Evolutionary conservation across 2,797 vertebrate genomes (phyloP), one percentile per base, ranked within the genome.

Genomic region (Alcedo atthis): DNA sequence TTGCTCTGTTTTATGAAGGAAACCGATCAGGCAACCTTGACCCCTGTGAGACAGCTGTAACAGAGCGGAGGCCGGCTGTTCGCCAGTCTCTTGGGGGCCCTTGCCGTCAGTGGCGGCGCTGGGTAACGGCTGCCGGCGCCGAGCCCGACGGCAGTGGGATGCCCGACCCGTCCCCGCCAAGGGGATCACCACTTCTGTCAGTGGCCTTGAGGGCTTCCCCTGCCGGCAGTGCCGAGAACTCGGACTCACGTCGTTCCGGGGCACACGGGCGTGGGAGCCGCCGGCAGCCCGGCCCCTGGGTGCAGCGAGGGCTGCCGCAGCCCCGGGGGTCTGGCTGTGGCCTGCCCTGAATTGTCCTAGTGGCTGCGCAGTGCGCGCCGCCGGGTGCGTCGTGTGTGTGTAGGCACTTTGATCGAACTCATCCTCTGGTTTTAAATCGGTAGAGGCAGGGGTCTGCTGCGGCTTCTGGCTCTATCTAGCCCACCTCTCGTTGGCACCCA

Each of bases 111-210:
- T 14, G 28, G 54, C 28, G 9, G 49, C 19, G 6, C 24, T 6
- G 35, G 9, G 5, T 8, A 10, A 30, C 5, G 59, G 61, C 14
- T n/a, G 12, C 6, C 1, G 4, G 30, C 19, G 18, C 58, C 7
- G 26, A 42, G 17, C 26, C 26, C 26, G 11, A 42, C 19, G 12
- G 30, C 55, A 16, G 15, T 2, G 15, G 16, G 7, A 22, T 5
- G 6, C 12, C 30, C 6, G 7, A 11, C 12, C 8, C 43, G 3
- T 18, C 33, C 32, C 33, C 0, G 5, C 42, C 35, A 2, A 16
- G 37, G 12, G 17, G 6, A n/a, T 8, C 58, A 0, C 0, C n/a
- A 5, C 46, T 11, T 37, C 8, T 9, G 5, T 3, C 1, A 4
- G 35, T 1, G 18, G 10, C 5, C 4, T 0, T 1, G 42, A 33